Evolutionary conservation across 2,888 invertebrate genomes (phyloP).

Genomic region (Xestia xanthographa): DNA sequence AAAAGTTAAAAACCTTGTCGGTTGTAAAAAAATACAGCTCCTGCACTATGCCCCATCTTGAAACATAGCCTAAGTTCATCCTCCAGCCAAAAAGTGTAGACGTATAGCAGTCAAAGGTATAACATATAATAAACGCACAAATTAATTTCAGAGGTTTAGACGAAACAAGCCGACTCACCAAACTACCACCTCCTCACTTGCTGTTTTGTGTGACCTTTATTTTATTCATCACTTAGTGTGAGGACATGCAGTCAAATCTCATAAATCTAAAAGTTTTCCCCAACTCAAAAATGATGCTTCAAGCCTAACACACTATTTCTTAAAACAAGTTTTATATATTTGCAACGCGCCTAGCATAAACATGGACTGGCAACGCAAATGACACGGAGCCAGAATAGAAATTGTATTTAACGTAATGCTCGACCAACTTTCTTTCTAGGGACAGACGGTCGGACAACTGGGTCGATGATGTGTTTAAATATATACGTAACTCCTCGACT

Average conservation of each 20-base stretch:
- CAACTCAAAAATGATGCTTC: slow-evolving; percentile 15
- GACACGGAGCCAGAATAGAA: slow-evolving; percentile 56
- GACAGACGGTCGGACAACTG: slow-evolving; percentile 50
- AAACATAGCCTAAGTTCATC: background rate
- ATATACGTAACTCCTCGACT: slow-evolving; percentile 48
- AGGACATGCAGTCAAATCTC: background rate
- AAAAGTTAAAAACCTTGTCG: background rate
- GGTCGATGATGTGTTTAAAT: slow-evolving; percentile 54
- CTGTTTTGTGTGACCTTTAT: background rate
- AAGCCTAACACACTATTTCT: slow-evolving; percentile 17
- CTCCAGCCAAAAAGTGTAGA: background rate
- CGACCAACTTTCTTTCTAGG: slow-evolving; percentile 62
- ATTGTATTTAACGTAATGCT: slow-evolving; percentile 58
- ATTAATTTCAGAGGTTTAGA: background rate
- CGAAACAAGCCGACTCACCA: background rate
- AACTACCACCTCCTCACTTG: too few relatives aligned
- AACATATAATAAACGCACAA: too few relatives aligned
- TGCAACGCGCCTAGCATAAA: slow-evolving; percentile 36
- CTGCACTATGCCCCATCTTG: background rate
- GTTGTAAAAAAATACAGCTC: background rate
- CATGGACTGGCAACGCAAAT: slow-evolving; percentile 33
- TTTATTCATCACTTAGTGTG: background rate
- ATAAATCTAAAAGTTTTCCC: background rate
- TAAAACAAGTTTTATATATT: slow-evolving; percentile 42
- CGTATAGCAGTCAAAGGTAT: background rate